Base-by-base conservation (phyloP, 2,113 vertebrate species). In the Oncorhynchus tshawytscha region DNA sequence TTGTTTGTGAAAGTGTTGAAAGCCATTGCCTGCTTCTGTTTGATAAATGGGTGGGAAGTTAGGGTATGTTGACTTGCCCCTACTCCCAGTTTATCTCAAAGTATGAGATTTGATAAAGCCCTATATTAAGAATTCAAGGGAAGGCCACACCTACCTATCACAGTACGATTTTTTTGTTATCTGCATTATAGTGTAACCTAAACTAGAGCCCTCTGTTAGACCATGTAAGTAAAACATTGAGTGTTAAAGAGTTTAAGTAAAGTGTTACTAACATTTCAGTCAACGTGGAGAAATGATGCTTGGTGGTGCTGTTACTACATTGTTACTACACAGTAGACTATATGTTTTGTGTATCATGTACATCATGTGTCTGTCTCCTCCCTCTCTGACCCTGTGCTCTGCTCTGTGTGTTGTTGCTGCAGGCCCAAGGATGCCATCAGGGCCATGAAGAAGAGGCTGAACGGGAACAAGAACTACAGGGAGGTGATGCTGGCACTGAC, bases 401-500 rank as follows among this genome's bases (percentile, higher is more conserved):
- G 2, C 25, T 45, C 48, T 59, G 65, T 68, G 39, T 29, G 22
- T 84, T 85, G 82, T 90, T 82, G 74, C 57, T 88, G 70, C 81
- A 99, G 98, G 70, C 98, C 98, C 69, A 99, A 98, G 86, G 98
- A 99, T 88, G 98, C 98, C 64, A 96, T 99, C 75, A 94, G 95
- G 82, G 98, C 97, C 0, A 91, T 99, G 74, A 99, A 98, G 92
- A 99, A 99, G 90, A 95, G 96, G 73, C 92, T 99, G 75, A 97
- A 95, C 22, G 97, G 97, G 75, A 99, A 98, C 91, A 95, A 93
- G 86, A 99, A 99, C 91, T 99, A 97, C 85, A 94, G 96, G 79
- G 98, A 99, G 84, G 98, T 99, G 85, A 99, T 99, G 97, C 86
- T 99, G 88, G 95, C 97, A 0, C 90, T 99, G 86, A 99, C 97